Evolutionary conservation across 2,888 invertebrate species (phyloP).

Genomic region (Limenitis camilla): DNA sequence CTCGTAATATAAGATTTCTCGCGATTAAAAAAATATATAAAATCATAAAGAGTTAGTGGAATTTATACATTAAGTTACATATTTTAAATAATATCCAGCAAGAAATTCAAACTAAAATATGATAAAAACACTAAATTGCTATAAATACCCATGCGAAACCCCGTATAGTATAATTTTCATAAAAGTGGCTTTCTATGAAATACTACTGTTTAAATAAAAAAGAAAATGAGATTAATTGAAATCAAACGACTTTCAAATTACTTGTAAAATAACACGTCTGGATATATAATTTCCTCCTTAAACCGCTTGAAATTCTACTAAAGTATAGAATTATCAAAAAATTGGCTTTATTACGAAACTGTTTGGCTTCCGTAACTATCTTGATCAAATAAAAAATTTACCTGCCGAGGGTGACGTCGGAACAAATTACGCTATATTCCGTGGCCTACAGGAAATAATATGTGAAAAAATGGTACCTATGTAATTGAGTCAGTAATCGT

Average conservation of each 20-base stretch:
- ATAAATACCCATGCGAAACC: too few species aligned
- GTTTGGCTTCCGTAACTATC: conserved; percentile 57
- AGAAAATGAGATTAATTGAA: conserved; percentile 61
- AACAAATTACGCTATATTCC: conserved; percentile 58
- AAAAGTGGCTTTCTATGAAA: too few species aligned
- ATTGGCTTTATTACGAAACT: conserved; percentile 70
- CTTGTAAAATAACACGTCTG: conserved; percentile 58
- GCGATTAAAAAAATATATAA: too few species aligned
- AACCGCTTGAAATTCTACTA: conserved; percentile 44
- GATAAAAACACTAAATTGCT: too few species aligned
- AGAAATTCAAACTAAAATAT: too few species aligned
- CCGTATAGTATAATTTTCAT: too few species aligned
- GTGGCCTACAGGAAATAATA: conserved; percentile 27
- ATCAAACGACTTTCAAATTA: conserved; percentile 61
- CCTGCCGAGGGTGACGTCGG: conserved; percentile 47
- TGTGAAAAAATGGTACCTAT: conserved; percentile 10
- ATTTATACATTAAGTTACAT: too few species aligned
- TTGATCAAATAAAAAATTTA: conserved; percentile 71
- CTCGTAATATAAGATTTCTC: too few species aligned
- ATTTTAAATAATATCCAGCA: too few species aligned
- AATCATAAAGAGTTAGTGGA: too few species aligned
- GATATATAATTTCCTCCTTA: conserved; percentile 56
- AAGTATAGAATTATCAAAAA: conserved; percentile 62
- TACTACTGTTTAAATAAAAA: conserved; percentile 38
- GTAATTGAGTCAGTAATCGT: conserved; percentile 13